Evolutionary conservation across 2,797 vertebrate species (phyloP).

Genomic region (Vultur gryphus): DNA sequence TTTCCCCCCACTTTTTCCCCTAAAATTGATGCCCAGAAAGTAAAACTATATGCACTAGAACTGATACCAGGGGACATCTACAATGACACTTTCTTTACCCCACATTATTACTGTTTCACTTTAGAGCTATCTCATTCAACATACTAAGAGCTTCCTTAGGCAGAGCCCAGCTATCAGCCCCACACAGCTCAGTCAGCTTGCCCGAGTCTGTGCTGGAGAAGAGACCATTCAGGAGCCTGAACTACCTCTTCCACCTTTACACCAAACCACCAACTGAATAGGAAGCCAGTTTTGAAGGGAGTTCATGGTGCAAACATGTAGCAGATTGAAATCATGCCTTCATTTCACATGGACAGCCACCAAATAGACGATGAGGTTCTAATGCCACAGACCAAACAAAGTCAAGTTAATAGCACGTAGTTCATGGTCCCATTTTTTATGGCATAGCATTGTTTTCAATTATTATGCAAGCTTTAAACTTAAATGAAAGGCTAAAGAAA

Average conservation of each 20-base stretch:
- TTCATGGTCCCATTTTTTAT: background rate
- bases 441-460: background rate
- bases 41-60: background rate
- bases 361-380: background rate
- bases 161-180: background rate
- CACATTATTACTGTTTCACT: background rate
- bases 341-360: background rate
- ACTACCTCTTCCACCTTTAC: background rate
- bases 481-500: background rate
- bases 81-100: background rate
- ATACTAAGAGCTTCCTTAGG: background rate
- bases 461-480: background rate
- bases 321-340: background rate
- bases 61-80: background rate
- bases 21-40: background rate
- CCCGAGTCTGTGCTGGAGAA: fast-evolving
- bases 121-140: background rate
- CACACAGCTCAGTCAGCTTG: background rate
- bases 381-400: background rate
- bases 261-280: background rate
- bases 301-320: background rate
- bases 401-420: background rate
- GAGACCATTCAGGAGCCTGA: background rate
- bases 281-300: background rate
- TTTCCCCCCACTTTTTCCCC: background rate